These are phyloP conservation scores for Xenopus petersii DNA, from an alignment of 2,797 vertebrate genomes.

Conservation along the genomic window DNA sequence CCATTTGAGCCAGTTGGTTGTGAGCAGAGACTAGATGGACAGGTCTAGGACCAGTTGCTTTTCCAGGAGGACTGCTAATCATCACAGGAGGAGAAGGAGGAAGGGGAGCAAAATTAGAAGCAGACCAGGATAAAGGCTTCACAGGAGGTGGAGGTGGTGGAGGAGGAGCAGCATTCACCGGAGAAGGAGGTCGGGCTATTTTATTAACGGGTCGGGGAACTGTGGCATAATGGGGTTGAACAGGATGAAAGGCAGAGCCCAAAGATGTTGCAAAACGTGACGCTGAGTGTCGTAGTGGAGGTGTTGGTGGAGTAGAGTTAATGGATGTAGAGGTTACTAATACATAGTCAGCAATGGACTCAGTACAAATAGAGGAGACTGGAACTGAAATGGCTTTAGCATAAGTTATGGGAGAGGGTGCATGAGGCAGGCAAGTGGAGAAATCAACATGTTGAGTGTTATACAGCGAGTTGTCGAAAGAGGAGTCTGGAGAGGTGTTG, in stretches of 20 bases:
- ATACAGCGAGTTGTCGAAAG: constrained; percentile 89
- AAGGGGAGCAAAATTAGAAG: constrained; percentile 84
- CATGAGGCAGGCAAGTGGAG: constrained; percentile 76
- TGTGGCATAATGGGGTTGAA: constrained; percentile 93
- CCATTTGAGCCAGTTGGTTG: constrained; percentile 77
- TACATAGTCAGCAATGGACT: constrained; percentile 74
- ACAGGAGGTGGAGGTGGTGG: constrained; percentile 59
- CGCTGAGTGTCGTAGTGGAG: constrained; percentile 89
- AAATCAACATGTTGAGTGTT: constrained; percentile 81
- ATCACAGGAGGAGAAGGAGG: constrained; percentile 93
- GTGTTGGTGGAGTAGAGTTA: constrained; percentile 83
- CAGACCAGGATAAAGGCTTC: constrained; percentile 82
- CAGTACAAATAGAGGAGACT: constrained; percentile 62
- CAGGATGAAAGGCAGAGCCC: constrained; percentile 95
- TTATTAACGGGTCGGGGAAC: constrained; percentile 78
- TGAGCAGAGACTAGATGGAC: constrained; percentile 81
- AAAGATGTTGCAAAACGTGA: constrained; percentile 94
- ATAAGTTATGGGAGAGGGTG: constrained; percentile 75
- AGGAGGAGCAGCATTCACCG: constrained; percentile 62
- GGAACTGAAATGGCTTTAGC: constrained; percentile 80
- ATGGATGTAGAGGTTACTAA: constrained; percentile 73
- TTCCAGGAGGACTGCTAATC: constrained; percentile 95
- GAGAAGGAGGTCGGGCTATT: constrained; percentile 75
- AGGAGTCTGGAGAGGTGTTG: constrained; percentile 78
- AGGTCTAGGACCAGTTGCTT: constrained; percentile 84